phyloP scores from a whole-genome alignment of 1,140 invertebrate genomes.

The Neodiprion lecontei region DNA sequence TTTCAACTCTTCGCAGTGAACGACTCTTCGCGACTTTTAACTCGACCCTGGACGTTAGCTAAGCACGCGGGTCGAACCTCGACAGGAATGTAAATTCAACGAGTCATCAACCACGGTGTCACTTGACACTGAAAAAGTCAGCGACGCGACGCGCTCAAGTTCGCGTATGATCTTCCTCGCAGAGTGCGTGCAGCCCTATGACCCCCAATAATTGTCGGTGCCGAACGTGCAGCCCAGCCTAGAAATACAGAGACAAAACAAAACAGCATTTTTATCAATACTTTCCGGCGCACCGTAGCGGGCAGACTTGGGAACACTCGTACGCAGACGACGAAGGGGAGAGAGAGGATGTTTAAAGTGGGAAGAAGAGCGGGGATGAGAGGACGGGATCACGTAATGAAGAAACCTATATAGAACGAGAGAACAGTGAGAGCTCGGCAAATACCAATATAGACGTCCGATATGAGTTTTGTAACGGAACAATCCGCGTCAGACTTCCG shows the following conservation, averaged over 20 bases:
- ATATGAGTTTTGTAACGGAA: slow-evolving; percentile 7
- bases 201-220: background rate
- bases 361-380: background rate
- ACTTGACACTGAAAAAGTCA: background rate
- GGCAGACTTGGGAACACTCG: background rate
- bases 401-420: background rate
- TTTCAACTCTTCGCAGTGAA: background rate
- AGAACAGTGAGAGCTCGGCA: background rate
- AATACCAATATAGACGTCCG: background rate
- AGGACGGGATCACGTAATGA: background rate
- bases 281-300: background rate
- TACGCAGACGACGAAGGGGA: background rate
- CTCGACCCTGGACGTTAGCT: background rate
- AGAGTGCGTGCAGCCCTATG: no score
- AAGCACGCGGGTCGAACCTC: background rate
- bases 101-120: background rate
- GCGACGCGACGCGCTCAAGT: background rate
- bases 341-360: background rate
- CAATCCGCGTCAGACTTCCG: slow-evolving; percentile 6
- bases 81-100: background rate
- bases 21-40: slow-evolving; percentile 5
- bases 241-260: background rate
- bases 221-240: background rate
- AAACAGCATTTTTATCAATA: background rate
- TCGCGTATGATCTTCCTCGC: background rate